Percentiles rank a stretch among this genome's conserved stretches.
Conservation (phyloP, 35 echinoderm and acorn worm species). For the Strongylocentrotus purpuratus region DNA sequence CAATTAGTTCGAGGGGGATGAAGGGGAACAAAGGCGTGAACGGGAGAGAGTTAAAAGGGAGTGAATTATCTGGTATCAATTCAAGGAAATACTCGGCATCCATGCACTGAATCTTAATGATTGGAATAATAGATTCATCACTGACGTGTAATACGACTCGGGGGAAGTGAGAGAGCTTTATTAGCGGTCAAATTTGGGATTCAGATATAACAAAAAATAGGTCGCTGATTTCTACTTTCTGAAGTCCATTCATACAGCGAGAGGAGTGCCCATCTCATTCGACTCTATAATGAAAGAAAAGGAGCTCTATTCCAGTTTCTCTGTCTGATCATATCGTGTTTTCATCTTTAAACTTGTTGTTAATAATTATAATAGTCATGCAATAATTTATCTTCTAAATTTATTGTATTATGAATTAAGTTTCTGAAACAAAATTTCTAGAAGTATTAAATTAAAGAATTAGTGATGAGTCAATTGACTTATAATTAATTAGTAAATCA, state of each 20-base stretch:
- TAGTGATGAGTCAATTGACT: no score
- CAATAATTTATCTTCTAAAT: no score
- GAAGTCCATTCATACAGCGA: not conserved
- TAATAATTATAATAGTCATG: no score
- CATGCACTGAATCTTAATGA: not conserved
- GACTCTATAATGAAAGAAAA: not conserved
- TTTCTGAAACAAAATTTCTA: no score
- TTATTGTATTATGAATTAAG: no score
- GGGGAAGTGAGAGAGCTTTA: not conserved
- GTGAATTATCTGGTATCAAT: not conserved
- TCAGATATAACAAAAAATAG: conserved; percentile 7
- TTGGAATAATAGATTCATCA: conserved; percentile 47
- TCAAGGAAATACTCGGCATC: not conserved
- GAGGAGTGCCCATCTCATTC: no score
- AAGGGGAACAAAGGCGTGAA: conserved; percentile 29
- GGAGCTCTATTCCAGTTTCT: not conserved
- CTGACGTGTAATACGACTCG: not conserved
- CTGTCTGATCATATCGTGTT: not conserved
- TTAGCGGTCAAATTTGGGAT: not conserved
- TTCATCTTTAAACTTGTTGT: no score
- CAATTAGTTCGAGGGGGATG: conserved; percentile 41
- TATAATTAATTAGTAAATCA: no score
- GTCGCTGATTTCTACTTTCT: not conserved
- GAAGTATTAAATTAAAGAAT: no score
- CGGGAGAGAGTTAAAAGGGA: not conserved